Evolutionary conservation across 2,888 invertebrate species (phyloP), one percentile per base, ranked within the genome.

Genomic region (Diaprepes abbreviatus): DNA sequence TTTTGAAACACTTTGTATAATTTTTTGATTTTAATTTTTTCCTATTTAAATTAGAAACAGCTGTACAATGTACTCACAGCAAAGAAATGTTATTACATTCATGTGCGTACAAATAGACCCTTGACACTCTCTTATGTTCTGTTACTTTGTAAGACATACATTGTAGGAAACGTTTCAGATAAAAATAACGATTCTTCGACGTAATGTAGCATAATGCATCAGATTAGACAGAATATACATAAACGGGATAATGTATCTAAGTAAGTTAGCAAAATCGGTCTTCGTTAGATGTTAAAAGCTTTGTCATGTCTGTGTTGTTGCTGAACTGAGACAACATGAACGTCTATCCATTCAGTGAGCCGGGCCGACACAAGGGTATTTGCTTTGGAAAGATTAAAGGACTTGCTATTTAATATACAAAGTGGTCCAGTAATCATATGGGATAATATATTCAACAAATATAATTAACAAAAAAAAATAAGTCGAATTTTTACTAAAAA

Each of bases 231-330:
- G n/a, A 35, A n/a, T n/a, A 7, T 19, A 52, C 52, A 52, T 52
- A 31, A 17, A 33, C 52, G 9, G 33, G 17, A 52, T 36, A 35
- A 55, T 21, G 36, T 36, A 55, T 36, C 12, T 12, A 10, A 12
- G 36, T 31, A 38, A 24, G 19, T 38, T 55, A 21, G 14, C 24
- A 36, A 38, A 38, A 55, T 55, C 55, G 21, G 55, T 55, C 55
- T 38, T 55, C 38, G 38, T 55, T 55, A 55, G 5, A 24, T 14
- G 21, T 38, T 55, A 38, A 55, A 55, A 55, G 55, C 55, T 55
- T 55, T 55, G 55, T 55, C 55, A 55, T 55, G 55, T 55, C 21
- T n/a, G 9, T 21, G 24, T 21, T 38, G 55, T 55, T 12, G 7
- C 9, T 2, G 24, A 55, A 24, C 14, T 55, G 17, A 38, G 38